Base-by-base conservation (phyloP, 2,797 vertebrate species). In the Eidolon dupreanum region DNA sequence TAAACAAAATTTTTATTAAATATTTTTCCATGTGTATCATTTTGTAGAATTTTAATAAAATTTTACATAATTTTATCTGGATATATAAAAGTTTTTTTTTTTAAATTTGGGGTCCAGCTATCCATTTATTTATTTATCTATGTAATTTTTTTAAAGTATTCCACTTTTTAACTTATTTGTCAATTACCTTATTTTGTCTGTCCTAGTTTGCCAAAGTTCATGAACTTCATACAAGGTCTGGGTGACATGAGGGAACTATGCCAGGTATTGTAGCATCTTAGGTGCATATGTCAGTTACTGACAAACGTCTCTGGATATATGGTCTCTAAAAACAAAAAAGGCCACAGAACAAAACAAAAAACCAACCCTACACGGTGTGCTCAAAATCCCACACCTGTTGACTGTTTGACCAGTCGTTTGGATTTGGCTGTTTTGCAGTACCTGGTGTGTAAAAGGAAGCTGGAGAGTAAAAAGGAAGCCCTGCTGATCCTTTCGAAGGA, bases 381-480 rank as follows among this genome's bases (percentile, higher is more conserved):
- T 3, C n/a, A n/a, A 28, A 4, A 28, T 4, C 5, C 13, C 0
- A 46, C 55, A 20, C 31, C 43, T 0, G 1, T 0, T 0, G 5
- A 41, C 0, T 3, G 5, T 57, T 13, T 93, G 61, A 95, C 51
- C 26, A 0, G 4, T 15, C 0, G 0, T 33, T 2, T 15, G 33
- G 85, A 63, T 95, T 5, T 82, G 36, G 90, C 74, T 98, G 63
- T 36, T 74, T 70, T 95, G 7, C 98, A 99, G 99, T 99, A 99
- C 95, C 97, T 99, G 43, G 98, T 99, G 65, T 99, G 99, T 95
- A 99, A 99, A 96, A 99, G 98, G 92, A 99, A 99, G 97, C 98
- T 99, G 0, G 99, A 99, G 97, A 99, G 99, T 96, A 99, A 99
- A 97, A 99, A 99, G 96, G 99, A 99, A 78, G 99, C 99, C 19